Conservation (phyloP, 92 coral and sea anemone species). For the Ricordea florida region DNA sequence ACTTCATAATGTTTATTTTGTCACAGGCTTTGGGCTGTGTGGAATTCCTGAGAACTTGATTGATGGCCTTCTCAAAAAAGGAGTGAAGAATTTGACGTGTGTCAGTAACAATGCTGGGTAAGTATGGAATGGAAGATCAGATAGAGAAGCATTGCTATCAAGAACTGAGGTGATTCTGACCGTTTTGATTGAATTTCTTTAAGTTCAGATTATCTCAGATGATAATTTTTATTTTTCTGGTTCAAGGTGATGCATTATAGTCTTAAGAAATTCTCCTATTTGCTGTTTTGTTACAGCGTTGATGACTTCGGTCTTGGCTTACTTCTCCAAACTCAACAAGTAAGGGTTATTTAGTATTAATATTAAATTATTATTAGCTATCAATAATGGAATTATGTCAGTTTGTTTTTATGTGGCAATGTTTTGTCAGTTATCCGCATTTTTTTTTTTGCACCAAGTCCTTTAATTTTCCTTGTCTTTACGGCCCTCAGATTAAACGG, state of each 20-base stretch:
- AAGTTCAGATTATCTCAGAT: neutral
- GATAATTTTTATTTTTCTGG: neutral
- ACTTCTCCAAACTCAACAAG: constrained; percentile 87
- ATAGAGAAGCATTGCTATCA: neutral
- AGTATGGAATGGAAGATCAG: neutral
- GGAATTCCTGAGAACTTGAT: constrained; percentile 98
- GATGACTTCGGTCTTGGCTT: constrained; percentile 98
- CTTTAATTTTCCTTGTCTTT: neutral
- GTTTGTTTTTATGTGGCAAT: too few relatives aligned
- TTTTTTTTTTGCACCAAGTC: neutral
- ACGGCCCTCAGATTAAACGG: constrained; percentile 67
- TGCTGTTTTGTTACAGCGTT: constrained; percentile 53
- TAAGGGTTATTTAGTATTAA: neutral
- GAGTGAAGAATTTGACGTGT: constrained; percentile 83
- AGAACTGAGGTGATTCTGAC: too few relatives aligned
- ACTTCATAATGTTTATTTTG: neutral
- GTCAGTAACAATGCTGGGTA: constrained; percentile 99
- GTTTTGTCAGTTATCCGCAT: neutral
- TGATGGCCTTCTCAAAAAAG: constrained; percentile 73
- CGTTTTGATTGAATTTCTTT: neutral
- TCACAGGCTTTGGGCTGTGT: constrained; percentile 94
- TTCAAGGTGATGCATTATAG: neutral
- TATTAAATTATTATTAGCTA: neutral
- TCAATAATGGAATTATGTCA: neutral
- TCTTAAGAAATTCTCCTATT: neutral